Base-by-base conservation (phyloP, 1,140 invertebrate genomes). In the Micrasema longulum region DNA sequence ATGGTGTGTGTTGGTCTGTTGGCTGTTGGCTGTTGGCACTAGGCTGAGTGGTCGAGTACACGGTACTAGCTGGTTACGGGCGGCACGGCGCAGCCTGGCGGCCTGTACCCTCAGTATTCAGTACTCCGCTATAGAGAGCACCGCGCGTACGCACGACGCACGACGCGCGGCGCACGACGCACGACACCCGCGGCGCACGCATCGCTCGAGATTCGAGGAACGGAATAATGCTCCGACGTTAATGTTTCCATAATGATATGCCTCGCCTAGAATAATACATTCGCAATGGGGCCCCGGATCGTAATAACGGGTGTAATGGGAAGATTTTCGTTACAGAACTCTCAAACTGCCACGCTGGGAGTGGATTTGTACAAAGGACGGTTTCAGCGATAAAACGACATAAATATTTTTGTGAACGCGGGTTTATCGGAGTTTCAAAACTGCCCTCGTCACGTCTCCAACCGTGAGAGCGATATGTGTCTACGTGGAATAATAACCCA, bases 241-340 rank as follows among this genome's bases (percentile, higher is more conserved):
- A 60, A 60, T 60, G 55, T n/a, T 43, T 14, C 55, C 55, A 14
- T 60, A 60, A 60, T 60, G 55, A 60, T 60, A 60, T 60, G 55
- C 55, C 35, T 20, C 55, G 16, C 12, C 16, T 41, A 60, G 35
- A 60, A 60, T 60, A 60, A 41, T 38, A 60, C 35, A 60, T 60
- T 60, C 36, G 55, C 36, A 60, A 60, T 11, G 35, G 48, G 48
- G 48, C 1, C 36, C 35, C 55, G 31, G 36, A 3, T n/a, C 14
- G 10, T 18, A 60, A 23, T 38, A 60, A 60, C 12, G 55, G 20
- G 1, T 12, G 48, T 18, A 52, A 52, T 22, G 48, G 20, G 35
- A 60, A 60, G 26, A 31, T 31, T 31, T 31, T 31, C 7, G 26
- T 31, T 31, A 31, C 26, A 7, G 26, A 31, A 20, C 36, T 60